Evolutionary conservation across 2,113 vertebrate genomes (phyloP), one percentile per base, ranked within the genome.

Genomic region (Callaeas wilsoni): DNA sequence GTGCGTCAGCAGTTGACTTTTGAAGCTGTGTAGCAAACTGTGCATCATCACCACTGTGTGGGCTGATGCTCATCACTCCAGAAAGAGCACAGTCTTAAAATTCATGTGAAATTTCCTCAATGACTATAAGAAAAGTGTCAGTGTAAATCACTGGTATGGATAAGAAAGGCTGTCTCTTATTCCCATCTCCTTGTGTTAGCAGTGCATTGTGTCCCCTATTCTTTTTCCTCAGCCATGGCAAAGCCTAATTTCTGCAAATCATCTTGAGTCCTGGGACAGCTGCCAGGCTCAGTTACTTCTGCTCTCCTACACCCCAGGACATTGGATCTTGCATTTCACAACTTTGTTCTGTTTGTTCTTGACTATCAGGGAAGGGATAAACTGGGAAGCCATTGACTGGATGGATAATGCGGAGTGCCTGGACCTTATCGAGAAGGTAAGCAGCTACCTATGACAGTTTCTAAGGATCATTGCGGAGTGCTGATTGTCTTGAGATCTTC

Each of bases 371-470:
- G 99, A 99, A 96, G 99, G 99, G 42, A 99, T 99, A 88, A 98
- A 97, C 95, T 99, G 99, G 99, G 99, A 99, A 70, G 99, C 98
- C 37, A 99, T 99, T 83, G 99, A 99, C 97, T 99, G 99, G 99
- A 99, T 99, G 99, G 99, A 99, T 96, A 99, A 99, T 26, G 99
- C 99, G 52, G 99, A 99, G 89, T 99, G 99, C 93, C 97, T 99
- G 91, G 99, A 99, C 93, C 98, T 99, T 32, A 98, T 99, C 44
- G 99, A 99, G 95, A 99, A 99, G 98, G 99, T 99, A 82, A 94
- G 94, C 25, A 23, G 39, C 62, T 82, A 63, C 12, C 47, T 89
- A 26, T 67, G 30, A 41, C 26, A 41, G 21, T 65, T 71, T 62
- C 25, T 82, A 53, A 65, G 62, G 60, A 41, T 64, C 27, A 22